Evolutionary conservation across 2,797 vertebrate species (phyloP).

Genomic region (Melanotaenia boesemani): DNA sequence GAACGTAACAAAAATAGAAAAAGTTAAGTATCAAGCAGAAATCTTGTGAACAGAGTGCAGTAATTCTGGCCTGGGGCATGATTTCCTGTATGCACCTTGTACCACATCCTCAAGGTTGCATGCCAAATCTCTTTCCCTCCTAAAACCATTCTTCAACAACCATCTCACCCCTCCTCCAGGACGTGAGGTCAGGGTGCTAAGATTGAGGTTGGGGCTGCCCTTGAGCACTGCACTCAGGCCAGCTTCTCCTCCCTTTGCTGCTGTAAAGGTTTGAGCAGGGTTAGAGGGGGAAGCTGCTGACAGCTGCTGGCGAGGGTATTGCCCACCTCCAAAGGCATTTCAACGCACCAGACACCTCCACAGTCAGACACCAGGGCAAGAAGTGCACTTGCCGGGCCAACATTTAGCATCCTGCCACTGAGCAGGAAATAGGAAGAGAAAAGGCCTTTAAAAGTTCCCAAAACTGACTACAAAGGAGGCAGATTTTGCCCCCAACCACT

Average conservation of each 20-base stretch:
- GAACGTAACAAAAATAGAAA: conserved; percentile 5
- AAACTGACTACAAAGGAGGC: conserved; percentile 56
- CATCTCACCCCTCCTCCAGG: conserved; percentile 1
- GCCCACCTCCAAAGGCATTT: conserved; percentile 40
- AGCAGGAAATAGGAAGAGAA: conserved; percentile 46
- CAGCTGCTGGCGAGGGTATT: conserved; percentile 30
- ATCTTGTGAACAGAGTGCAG: conserved; percentile 35
- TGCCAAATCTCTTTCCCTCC: conserved; percentile 67
- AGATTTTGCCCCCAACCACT: conserved; percentile 63
- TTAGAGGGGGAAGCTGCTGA: conserved; percentile 21
- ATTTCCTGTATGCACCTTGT: conserved; percentile 76
- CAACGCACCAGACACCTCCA: conserved; percentile 46
- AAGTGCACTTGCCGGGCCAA: conserved; percentile 50
- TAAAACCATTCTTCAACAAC: conserved; percentile 1
- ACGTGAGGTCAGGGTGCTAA: conserved; percentile 54
- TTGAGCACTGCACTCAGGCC: conserved; percentile 53
- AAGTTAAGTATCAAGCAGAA: conserved; percentile 38
- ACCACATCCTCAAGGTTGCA: conserved; percentile 57
- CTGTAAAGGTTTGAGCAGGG: conserved; percentile 35
- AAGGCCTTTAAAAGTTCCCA: conserved; percentile 62
- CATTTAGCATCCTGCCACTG: conserved; percentile 60
- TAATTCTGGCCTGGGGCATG: conserved; percentile 63
- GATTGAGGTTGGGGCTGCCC: conserved; percentile 53
- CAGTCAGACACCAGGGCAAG: conserved; percentile 46
- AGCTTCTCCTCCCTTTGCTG: conserved; percentile 36